Evolutionary conservation across 2,888 invertebrate genomes (phyloP).

Genomic region (Chymomyza caudatula): DNA sequence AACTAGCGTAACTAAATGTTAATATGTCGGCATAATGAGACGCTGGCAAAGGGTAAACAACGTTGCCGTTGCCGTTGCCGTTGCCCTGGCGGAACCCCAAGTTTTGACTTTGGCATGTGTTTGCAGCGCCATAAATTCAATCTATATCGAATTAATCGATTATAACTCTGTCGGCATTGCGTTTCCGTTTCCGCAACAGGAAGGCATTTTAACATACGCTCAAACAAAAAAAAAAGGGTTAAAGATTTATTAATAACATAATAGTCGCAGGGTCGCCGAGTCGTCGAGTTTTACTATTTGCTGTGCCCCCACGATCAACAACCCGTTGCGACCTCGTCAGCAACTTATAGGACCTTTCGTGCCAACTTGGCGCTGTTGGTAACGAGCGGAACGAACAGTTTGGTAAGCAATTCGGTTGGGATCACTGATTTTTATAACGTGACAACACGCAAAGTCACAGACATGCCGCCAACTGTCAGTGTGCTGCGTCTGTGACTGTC

Average conservation of each 20-base stretch:
- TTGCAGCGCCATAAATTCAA: constrained; percentile 76
- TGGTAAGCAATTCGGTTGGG: constrained; percentile 45
- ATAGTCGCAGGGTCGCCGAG: not conserved
- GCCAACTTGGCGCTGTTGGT: constrained; percentile 50
- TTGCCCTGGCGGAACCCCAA: not conserved
- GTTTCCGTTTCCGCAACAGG: constrained; percentile 76
- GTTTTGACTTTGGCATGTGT: constrained; percentile 48
- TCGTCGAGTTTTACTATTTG: too few relatives aligned
- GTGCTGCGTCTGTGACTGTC: not conserved
- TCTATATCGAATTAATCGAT: constrained; percentile 79
- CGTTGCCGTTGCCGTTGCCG: not conserved
- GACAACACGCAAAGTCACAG: constrained; percentile 78
- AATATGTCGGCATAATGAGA: constrained; percentile 27
- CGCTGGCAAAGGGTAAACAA: not conserved
- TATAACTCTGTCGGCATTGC: constrained; percentile 76
- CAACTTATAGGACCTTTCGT: constrained; percentile 7
- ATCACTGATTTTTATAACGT: constrained; percentile 77
- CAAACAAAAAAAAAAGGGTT: constrained; percentile 64
- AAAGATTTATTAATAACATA: constrained; percentile 74
- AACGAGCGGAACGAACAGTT: constrained; percentile 69
- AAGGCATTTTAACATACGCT: constrained; percentile 52
- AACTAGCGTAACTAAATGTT: constrained; percentile 36
- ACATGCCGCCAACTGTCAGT: constrained; percentile 23
- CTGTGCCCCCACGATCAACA: constrained; percentile 42
- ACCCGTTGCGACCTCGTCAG: constrained; percentile 29